Conservation (phyloP, 2,113 vertebrate genomes). For the Entomyzon cyanotis region DNA sequence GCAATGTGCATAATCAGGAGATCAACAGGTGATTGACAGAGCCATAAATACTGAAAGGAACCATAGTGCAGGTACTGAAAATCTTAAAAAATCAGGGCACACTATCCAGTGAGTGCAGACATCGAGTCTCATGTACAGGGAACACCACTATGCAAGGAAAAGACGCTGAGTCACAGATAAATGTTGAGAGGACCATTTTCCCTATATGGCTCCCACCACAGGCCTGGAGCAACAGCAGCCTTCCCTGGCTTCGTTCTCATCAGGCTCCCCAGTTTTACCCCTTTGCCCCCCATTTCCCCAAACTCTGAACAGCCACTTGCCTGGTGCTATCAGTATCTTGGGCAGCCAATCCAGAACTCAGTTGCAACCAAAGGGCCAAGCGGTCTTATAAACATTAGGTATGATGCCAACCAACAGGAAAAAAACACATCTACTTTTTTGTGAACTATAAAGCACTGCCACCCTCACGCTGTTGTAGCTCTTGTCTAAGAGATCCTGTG, state of each 20-base stretch:
- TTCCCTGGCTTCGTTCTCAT: rapidly evolving
- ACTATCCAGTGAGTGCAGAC: rapidly evolving
- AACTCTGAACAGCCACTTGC: neutral
- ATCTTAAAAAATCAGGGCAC: neutral
- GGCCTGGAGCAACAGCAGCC: rapidly evolving
- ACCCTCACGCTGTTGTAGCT: neutral
- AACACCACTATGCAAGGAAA: neutral
- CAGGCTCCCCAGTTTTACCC: neutral
- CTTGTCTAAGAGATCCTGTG: neutral
- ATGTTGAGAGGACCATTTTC: neutral
- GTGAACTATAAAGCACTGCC: neutral
- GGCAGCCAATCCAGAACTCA: neutral
- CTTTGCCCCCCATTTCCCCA: neutral
- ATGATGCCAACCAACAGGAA: neutral
- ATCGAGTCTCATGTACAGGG: rapidly evolving
- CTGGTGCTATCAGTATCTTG: neutral
- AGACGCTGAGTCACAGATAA: neutral
- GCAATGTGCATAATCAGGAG: rapidly evolving
- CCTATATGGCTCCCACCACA: neutral
- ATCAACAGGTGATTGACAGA: rapidly evolving
- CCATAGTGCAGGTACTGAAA: rapidly evolving
- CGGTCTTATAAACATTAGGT: neutral
- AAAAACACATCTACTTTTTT: neutral
- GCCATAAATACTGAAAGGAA: neutral
- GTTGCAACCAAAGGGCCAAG: neutral